Percentiles rank a stretch among this genome's conserved stretches.
Evolutionary conservation across 2,113 vertebrate genomes (phyloP).

Genomic region (Corvus cornix): DNA sequence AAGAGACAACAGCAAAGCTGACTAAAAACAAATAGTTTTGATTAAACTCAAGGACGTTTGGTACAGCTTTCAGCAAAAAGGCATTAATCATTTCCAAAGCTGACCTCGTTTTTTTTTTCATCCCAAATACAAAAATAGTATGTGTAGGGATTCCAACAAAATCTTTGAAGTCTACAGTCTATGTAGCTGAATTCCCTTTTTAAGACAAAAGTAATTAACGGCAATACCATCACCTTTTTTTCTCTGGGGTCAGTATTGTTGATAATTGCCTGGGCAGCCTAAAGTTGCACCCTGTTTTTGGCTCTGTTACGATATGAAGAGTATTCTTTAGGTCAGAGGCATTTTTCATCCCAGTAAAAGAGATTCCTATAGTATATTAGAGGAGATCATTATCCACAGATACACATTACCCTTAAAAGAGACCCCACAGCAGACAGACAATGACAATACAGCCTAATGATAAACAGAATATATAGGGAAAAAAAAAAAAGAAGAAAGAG

Average conservation of each 20-base stretch:
- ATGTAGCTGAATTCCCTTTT: neutral
- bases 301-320: neutral
- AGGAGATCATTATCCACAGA: neutral
- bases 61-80: conserved; percentile 95
- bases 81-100: conserved; percentile 96
- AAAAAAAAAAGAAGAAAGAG: neutral
- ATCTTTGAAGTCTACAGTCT: neutral
- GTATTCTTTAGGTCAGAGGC: neutral
- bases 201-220: conserved; percentile 21
- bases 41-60: conserved; percentile 99
- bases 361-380: neutral
- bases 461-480: neutral
- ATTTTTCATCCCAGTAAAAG: neutral
- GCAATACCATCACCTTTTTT: neutral
- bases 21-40: conserved; percentile 99
- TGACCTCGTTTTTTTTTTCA: conserved; percentile 82
- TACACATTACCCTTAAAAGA: neutral
- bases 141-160: conserved; percentile 48
- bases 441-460: neutral
- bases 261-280: neutral
- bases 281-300: neutral
- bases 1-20: conserved; percentile 95
- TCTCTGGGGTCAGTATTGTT: neutral
- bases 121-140: conserved; percentile 77
- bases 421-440: neutral